A percentile compares a stretch with the other conserved stretches of the same genome.
phyloP scores from a whole-genome alignment of 1,140 invertebrate species.

The Prorops nasuta region DNA sequence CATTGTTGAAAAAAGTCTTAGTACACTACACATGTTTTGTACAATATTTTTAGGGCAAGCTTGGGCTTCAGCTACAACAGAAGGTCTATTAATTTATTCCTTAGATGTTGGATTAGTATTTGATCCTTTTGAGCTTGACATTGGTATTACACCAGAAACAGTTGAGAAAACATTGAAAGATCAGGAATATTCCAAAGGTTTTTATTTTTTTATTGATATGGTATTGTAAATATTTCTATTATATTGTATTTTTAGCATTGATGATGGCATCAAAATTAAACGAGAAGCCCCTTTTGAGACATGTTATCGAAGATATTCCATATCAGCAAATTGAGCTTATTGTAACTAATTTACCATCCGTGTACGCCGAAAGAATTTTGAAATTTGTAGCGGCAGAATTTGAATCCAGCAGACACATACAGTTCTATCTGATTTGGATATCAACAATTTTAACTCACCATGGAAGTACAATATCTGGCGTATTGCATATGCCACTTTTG shows the following conservation, averaged over 20 bases:
- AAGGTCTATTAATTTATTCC: slow-evolving; percentile 90
- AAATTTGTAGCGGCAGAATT: slow-evolving; percentile 69
- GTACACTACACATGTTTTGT: no score
- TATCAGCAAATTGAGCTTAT: slow-evolving; percentile 75
- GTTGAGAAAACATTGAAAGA: slow-evolving; percentile 65
- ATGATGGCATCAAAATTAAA: slow-evolving; percentile 86
- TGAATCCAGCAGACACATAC: slow-evolving; percentile 76
- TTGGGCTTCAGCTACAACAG: slow-evolving; percentile 89
- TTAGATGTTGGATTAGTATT: slow-evolving; percentile 75
- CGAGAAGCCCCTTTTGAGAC: slow-evolving; percentile 72
- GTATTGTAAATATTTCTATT: slow-evolving; percentile 8
- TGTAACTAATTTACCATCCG: slow-evolving; percentile 64
- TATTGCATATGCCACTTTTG: slow-evolving; percentile 63
- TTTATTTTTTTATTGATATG: background rate
- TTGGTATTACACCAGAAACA: slow-evolving; percentile 75
- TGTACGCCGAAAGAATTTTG: slow-evolving; percentile 76
- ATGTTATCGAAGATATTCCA: slow-evolving; percentile 84
- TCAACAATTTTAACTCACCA: slow-evolving; percentile 65
- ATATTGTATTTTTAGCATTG: slow-evolving; percentile 62
- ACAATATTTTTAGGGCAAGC: slow-evolving; percentile 64
- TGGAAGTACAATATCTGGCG: slow-evolving; percentile 60
- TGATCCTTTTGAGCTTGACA: slow-evolving; percentile 84
- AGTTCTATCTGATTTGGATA: slow-evolving; percentile 86
- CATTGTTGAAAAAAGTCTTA: no score
- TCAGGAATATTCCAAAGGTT: slow-evolving; percentile 66